Evolutionary conservation across 2,113 vertebrate genomes (phyloP).

Genomic region (Marcusenius ussheri): DNA sequence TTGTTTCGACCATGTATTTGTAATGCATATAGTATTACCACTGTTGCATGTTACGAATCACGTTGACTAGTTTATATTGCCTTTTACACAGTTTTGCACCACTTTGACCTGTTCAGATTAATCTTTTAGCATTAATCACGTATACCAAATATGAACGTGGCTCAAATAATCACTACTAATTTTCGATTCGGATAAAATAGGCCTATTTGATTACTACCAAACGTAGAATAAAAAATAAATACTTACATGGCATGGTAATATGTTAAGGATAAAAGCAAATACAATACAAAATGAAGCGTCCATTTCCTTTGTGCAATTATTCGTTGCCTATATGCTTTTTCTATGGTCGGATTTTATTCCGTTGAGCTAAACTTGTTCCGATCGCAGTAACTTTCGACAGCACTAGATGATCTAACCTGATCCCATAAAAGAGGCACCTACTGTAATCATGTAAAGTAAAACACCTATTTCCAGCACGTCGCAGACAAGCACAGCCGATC

Average conservation of each 20-base stretch:
- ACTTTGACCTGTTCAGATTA: not conserved
- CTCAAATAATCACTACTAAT: not conserved
- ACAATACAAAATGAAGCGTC: constrained; percentile 32
- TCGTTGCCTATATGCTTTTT: not conserved
- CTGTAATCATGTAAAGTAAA: not conserved
- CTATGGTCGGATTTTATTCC: not conserved
- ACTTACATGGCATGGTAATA: constrained; percentile 29
- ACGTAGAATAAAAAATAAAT: not conserved
- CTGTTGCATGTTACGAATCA: not conserved
- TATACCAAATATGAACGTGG: not conserved
- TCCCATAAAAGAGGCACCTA: not conserved
- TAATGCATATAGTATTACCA: not conserved
- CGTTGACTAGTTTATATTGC: not conserved
- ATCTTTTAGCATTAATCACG: not conserved
- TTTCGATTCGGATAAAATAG: not conserved
- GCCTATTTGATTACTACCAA: not conserved
- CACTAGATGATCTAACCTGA: not conserved
- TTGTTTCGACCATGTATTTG: not conserved
- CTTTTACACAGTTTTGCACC: not conserved
- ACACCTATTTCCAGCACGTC: not conserved
- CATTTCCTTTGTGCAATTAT: constrained; percentile 34
- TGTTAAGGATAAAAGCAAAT: constrained; percentile 23
- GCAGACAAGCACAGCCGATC: not conserved
- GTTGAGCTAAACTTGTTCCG: not conserved
- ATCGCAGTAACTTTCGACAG: not conserved